Base-by-base conservation (phyloP, 2,888 invertebrate species). In the Pollenia griseotomentosa region DNA sequence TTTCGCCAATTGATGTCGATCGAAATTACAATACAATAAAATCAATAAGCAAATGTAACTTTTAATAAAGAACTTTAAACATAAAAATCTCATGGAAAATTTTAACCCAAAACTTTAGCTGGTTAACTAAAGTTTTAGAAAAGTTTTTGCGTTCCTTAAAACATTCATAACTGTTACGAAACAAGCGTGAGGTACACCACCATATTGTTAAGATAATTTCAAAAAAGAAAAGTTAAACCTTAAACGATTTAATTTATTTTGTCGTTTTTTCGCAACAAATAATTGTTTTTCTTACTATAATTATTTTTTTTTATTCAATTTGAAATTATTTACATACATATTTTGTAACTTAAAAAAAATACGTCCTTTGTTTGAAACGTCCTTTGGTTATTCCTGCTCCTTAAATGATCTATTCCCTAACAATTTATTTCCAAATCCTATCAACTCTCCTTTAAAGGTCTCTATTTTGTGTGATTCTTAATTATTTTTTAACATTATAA, bases 91-190 rank as follows among this genome's bases (percentile, higher is more conserved):
- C 33, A 68, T 51, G 33, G 40, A 33, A 23, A 48, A 33, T 14
- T 55, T 8, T 7, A 14, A 40, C n/a, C 12, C 11, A 53, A 44
- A 68, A 85, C 88, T 88, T 88, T 88, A 88, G 88, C 88, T 88
- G 88, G 85, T 84, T 88, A 74, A 83, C 88, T 88, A 88, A 88
- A 88, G 85, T 6, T 33, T 4, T 6, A 33, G 33, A 33, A 33
- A 6, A 33, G 33, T 33, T 33, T 33, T 33, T 6, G 33, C 33
- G 33, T 33, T 33, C 6, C 6, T 33, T 6, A 6, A 33, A 33
- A 33, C 6, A 5, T 33, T 33, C 1, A 33, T 33, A 33, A 33
- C 33, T 6, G 6, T 33, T 33, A 33, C 33, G 33, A 33, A 6
- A 33, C 33, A 33, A 6, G 6, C 6, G 33, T 6, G 33, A 33